These are phyloP conservation scores for Macrosoma leucophasiata DNA, from an alignment of 2,888 invertebrate species.

Conservation along the genomic window DNA sequence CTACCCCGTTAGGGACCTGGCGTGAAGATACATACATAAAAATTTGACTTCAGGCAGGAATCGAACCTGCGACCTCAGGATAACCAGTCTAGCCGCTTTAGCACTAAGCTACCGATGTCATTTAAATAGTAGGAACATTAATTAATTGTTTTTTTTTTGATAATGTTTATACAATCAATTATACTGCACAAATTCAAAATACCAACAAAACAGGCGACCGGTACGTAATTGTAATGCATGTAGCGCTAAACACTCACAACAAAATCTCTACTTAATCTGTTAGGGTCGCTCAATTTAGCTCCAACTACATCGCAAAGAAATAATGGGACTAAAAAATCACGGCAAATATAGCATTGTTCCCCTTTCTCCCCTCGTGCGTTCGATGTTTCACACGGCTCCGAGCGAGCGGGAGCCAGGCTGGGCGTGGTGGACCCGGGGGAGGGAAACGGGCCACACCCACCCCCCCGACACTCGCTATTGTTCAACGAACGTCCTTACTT, in stretches of 20 bases:
- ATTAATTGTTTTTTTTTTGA: too few species aligned
- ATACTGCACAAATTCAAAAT: slow-evolving; percentile 5
- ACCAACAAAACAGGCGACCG: slow-evolving; percentile 13
- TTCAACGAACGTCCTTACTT: slow-evolving; percentile 44
- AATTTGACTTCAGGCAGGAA: too few species aligned
- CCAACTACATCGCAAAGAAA: slow-evolving; percentile 47
- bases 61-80: too few species aligned
- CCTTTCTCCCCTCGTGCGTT: slow-evolving; percentile 48
- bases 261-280: slow-evolving; percentile 56
- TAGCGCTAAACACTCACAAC: slow-evolving; percentile 45
- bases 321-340: slow-evolving; percentile 57
- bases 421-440: slow-evolving; percentile 45
- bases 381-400: slow-evolving; percentile 62
- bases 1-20: too few species aligned
- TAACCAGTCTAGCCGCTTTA: too few species aligned
- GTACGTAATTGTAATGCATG: slow-evolving; percentile 17
- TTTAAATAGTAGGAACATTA: too few species aligned
- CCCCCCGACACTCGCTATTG: slow-evolving; percentile 54
- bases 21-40: too few species aligned
- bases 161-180: too few species aligned
- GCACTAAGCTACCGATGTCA: too few species aligned
- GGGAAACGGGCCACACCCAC: slow-evolving; percentile 44
- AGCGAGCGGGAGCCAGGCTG: slow-evolving; percentile 41
- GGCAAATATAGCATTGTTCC: slow-evolving; percentile 56
- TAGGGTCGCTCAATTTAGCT: slow-evolving; percentile 59